phyloP scores from a whole-genome alignment of 2,113 vertebrate species.

The Abramis brama region DNA sequence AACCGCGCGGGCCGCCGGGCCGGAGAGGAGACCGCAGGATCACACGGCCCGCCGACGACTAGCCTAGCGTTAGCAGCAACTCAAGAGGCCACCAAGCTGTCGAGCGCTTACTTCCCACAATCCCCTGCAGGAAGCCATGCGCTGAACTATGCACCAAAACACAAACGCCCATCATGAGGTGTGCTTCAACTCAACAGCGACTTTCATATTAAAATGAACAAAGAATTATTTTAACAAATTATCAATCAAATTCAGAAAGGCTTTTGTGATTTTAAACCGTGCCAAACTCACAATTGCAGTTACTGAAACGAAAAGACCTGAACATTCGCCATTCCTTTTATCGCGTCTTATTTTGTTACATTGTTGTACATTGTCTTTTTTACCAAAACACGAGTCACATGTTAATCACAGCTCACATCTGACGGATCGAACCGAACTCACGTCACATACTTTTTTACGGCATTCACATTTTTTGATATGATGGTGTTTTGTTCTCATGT shows the following conservation, averaged over 20 bases:
- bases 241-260: not conserved
- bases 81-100: not conserved
- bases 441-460: not conserved
- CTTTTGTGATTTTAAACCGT: slow-evolving; percentile 25
- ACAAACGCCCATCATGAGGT: slow-evolving; percentile 62
- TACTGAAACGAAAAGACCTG: not conserved
- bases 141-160: slow-evolving; percentile 78
- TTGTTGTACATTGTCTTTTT: not conserved
- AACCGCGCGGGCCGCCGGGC: slow-evolving; percentile 91
- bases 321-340: not conserved
- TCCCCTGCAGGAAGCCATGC: slow-evolving; percentile 32
- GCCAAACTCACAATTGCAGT: slow-evolving; percentile 6
- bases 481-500: slow-evolving; percentile 71
- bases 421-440: not conserved
- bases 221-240: not conserved
- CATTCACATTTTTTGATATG: slow-evolving; percentile 66
- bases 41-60: not conserved
- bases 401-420: slow-evolving; percentile 2
- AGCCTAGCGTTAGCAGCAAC: too few relatives aligned
- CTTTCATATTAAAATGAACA: not conserved
- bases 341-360: not conserved
- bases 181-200: not conserved
- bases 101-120: not conserved
- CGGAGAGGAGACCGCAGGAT: slow-evolving; percentile 91
- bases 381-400: not conserved